Evolutionary conservation across 2,797 vertebrate species (phyloP).

Genomic region (Anguilla megastoma): DNA sequence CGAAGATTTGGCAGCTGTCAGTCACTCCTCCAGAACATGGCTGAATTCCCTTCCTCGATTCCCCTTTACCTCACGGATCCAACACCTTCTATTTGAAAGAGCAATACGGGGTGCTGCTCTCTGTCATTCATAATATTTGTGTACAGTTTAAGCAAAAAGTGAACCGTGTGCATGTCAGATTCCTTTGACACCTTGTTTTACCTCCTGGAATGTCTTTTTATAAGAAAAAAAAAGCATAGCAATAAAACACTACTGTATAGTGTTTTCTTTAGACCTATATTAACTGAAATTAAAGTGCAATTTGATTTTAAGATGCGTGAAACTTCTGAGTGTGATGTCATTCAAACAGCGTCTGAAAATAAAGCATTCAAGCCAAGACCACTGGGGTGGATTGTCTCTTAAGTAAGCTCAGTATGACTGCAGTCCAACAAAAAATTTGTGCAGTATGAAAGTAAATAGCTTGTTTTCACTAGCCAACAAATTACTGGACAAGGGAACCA

Average conservation of each 20-base stretch:
- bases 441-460: not conserved
- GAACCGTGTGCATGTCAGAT: not conserved
- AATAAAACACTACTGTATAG: slow-evolving; percentile 7
- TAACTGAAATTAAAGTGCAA: not conserved
- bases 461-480: not conserved
- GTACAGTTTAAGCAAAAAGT: slow-evolving; percentile 13
- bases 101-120: not conserved
- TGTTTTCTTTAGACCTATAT: not conserved
- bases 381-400: not conserved
- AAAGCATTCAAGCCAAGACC: not conserved
- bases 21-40: not conserved
- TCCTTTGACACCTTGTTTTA: not conserved
- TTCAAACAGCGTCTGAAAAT: not conserved
- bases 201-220: not conserved
- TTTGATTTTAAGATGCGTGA: not conserved
- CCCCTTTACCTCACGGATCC: not conserved
- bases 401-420: not conserved
- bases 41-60: not conserved
- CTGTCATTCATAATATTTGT: not conserved
- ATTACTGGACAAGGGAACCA: not conserved
- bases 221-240: not conserved
- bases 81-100: not conserved
- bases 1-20: not conserved
- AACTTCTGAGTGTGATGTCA: not conserved
- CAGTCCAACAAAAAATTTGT: not conserved